A percentile compares a stretch with the other conserved stretches of the same genome.
Conservation (phyloP, 2,797 vertebrate species). For the Champsocephalus gunnari region DNA sequence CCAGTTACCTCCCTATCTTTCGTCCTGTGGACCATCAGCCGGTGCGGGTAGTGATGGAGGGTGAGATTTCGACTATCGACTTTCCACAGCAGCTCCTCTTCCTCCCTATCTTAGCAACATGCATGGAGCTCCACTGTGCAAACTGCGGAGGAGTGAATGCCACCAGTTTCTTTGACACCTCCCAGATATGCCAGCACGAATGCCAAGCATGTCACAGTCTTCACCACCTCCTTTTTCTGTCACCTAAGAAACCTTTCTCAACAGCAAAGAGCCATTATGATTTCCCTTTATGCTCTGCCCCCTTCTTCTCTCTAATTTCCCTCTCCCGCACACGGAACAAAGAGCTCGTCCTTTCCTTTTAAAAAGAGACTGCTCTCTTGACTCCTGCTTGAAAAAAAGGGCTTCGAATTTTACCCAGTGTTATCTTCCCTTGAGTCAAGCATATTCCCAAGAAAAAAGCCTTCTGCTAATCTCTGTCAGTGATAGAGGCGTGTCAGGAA, state of each 20-base stretch:
- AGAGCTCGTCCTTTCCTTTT: constrained; percentile 39
- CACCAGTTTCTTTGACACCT: constrained; percentile 51
- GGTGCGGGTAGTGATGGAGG: constrained; percentile 83
- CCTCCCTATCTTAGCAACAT: constrained; percentile 58
- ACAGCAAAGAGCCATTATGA: constrained; percentile 9
- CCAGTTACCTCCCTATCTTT: constrained; percentile 85
- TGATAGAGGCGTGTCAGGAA: constrained; percentile 68
- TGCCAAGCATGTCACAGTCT: constrained; percentile 76
- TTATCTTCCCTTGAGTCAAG: constrained; percentile 55
- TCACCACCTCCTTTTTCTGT: constrained; percentile 31
- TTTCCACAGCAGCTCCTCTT: constrained; percentile 43
- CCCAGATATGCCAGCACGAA: constrained; percentile 72
- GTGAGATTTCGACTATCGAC: constrained; percentile 83
- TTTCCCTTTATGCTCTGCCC: constrained; percentile 14
- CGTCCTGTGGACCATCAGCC: constrained; percentile 83
- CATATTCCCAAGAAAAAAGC: constrained; percentile 56
- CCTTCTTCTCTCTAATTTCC: constrained; percentile 7
- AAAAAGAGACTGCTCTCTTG: constrained; percentile 16
- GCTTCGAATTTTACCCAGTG: constrained; percentile 30
- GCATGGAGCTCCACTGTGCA: constrained; percentile 82
- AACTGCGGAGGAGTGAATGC: constrained; percentile 57
- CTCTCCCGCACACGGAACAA: constrained; percentile 24
- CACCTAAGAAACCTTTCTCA: constrained; percentile 8
- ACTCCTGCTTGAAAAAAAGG: constrained; percentile 35
- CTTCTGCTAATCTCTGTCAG: constrained; percentile 67